Percentiles rank a stretch among this genome's conserved stretches.
These are phyloP conservation scores for Takifugu flavidus DNA, from an alignment of 2,113 vertebrate species.

Conservation along the genomic window DNA sequence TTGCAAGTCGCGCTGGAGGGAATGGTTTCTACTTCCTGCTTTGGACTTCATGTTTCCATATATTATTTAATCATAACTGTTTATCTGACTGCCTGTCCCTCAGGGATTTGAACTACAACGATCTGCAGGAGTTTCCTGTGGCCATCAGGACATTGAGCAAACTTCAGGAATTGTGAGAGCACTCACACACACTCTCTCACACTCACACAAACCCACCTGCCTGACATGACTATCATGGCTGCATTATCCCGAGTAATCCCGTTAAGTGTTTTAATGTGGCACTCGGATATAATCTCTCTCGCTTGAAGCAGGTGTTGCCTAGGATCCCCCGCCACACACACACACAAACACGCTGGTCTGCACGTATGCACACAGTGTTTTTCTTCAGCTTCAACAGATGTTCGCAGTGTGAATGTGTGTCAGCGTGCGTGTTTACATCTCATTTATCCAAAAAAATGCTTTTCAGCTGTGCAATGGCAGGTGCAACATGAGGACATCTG, in stretches of 20 bases:
- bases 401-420: constrained; percentile 59
- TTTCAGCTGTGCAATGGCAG: constrained; percentile 70
- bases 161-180: constrained; percentile 93
- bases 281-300: constrained; percentile 74
- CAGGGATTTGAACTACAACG: constrained; percentile 94
- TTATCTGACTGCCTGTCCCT: constrained; percentile 24
- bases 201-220: constrained; percentile 60
- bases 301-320: constrained; percentile 73
- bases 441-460: constrained; percentile 69
- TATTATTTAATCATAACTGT: constrained; percentile 19
- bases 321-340: constrained; percentile 55
- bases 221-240: constrained; percentile 66
- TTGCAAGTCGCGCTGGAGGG: constrained; percentile 3
- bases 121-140: constrained; percentile 88
- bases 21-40: neutral
- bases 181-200: constrained; percentile 25
- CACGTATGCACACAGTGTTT: constrained; percentile 29
- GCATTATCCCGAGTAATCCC: constrained; percentile 70
- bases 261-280: constrained; percentile 75
- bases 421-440: constrained; percentile 66
- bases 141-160: constrained; percentile 88
- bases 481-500: constrained; percentile 60
- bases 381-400: constrained; percentile 72
- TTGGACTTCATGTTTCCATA: constrained; percentile 1
- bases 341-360: neutral